Base-by-base conservation (phyloP, 2,113 vertebrate genomes). In the Hylia prasina region DNA sequence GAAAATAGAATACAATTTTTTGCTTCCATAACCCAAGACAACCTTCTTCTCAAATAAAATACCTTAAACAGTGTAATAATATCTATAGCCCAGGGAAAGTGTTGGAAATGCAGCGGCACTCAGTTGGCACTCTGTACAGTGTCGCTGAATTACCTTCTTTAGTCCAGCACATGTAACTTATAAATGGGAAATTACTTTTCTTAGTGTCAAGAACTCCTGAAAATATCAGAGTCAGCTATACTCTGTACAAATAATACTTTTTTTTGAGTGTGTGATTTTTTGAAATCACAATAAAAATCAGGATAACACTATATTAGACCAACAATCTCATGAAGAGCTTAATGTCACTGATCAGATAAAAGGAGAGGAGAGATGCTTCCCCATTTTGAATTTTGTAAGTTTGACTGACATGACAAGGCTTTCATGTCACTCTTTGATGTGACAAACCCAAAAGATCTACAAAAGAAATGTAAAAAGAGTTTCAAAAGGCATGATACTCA, bases 361-460 rank as follows among this genome's bases (percentile, higher is more conserved):
- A 91, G 76, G 76, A 95, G 61, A 95, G 40, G 44, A 82, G 72
- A 95, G 57, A 96, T 47, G 79, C 51, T 96, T 97, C 81, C 28
- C 28, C 86, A 57, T 56, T 80, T 58, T 82, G 25, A 76, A 61
- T 87, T 78, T 91, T 83, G 2, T 57, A 66, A 51, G 10, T 75
- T 89, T 93, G 18, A 60, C 53, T 79, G 57, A 87, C 51, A 37
- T 1, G 3, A 37, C 20, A 68, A 88, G 25, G 24, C 77, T 96
- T 95, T 83, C 44, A 86, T 70, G 33, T 66, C 54, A 63, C n/a
- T 84, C 30, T 86, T 89, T 90, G 66, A 89, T 82, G 28, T 80
- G 28, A 19, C 22, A 83, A 91, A 75, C 22, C 31, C 31, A 47
- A 70, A 78, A 88, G 15, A 53, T 56, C 42, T 89, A 64, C 77